Evolutionary conservation across 1,140 invertebrate genomes (phyloP).

Genomic region (Lineus longissimus): DNA sequence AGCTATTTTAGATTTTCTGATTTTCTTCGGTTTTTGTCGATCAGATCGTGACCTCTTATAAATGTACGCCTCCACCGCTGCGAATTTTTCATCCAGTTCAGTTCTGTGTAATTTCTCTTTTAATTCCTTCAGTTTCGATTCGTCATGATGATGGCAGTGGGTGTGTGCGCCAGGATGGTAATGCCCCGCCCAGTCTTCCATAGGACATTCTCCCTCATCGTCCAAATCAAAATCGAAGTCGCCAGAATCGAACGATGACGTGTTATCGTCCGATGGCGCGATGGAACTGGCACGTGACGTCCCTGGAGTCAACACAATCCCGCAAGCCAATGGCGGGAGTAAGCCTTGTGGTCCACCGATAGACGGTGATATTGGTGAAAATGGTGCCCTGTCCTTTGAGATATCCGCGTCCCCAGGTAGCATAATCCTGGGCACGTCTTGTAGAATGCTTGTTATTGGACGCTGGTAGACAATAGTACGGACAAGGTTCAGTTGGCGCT

Average conservation of each 20-base stretch:
- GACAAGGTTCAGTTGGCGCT: no score
- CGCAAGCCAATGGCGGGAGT: background rate
- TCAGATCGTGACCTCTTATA: no score
- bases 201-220: constrained; percentile 1
- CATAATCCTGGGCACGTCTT: no score
- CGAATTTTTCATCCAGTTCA: background rate
- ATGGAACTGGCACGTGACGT: constrained; percentile 1
- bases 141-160: constrained; percentile 1
- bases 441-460: no score
- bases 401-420: no score
- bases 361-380: no score
- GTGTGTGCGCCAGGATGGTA: background rate
- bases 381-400: no score
- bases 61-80: no score
- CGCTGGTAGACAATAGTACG: no score
- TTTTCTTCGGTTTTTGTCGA: no score
- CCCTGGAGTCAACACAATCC: background rate
- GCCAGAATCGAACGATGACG: background rate
- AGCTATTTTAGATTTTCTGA: no score
- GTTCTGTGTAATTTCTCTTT: background rate
- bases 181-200: background rate
- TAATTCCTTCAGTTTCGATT: background rate
- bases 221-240: background rate
- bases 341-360: no score
- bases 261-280: background rate